Evolutionary conservation across 1,140 invertebrate genomes (phyloP).

Genomic region (Armadillidium nasatum): DNA sequence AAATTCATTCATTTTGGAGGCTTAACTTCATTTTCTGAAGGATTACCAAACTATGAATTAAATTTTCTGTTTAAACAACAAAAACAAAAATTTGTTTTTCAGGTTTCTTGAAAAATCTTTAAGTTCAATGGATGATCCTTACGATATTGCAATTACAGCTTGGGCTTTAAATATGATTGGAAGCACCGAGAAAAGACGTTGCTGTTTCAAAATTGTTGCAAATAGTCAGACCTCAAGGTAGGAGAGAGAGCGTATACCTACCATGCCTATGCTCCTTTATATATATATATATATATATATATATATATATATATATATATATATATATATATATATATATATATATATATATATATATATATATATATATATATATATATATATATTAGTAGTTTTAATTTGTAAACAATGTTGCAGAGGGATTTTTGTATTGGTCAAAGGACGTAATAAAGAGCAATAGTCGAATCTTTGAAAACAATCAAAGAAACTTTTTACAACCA

Average conservation of each 20-base stretch:
- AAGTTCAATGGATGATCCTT: conserved; percentile 50
- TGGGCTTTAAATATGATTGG: conserved; percentile 53
- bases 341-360: too few species aligned
- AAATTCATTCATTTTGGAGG: too few species aligned
- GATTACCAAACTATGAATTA: too few species aligned
- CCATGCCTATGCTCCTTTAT: too few species aligned
- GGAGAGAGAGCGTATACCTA: too few species aligned
- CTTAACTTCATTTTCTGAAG: too few species aligned
- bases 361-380: too few species aligned
- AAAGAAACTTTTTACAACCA: conserved; percentile 52
- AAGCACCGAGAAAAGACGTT: conserved; percentile 50
- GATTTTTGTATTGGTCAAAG: conserved; percentile 53
- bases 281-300: too few species aligned
- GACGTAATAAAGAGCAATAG: conserved; percentile 47
- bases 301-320: too few species aligned
- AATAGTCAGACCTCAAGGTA: background rate
- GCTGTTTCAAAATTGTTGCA: conserved; percentile 48
- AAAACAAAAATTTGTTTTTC: background rate
- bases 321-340: too few species aligned
- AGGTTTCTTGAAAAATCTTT: conserved; percentile 52
- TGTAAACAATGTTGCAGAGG: conserved; percentile 46
- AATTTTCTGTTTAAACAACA: too few species aligned
- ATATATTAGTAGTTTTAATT: too few species aligned
- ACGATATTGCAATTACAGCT: conserved; percentile 53
- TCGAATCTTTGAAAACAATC: conserved; percentile 52